Conservation (phyloP, 2,113 vertebrate genomes). For the Anoura caudifer region DNA sequence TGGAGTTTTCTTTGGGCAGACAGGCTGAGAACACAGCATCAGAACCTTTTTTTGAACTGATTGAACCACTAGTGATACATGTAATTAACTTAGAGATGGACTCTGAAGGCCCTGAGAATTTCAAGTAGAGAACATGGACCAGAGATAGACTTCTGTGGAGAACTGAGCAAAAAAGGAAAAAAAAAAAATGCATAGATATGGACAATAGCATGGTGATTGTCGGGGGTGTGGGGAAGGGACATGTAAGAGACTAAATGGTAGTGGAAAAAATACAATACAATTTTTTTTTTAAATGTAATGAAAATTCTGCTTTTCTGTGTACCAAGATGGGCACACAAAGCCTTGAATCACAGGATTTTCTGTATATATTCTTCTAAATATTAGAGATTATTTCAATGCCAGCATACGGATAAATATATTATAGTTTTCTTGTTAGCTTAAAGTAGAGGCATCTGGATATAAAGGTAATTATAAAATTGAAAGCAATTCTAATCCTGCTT, state of each 20-base stretch:
- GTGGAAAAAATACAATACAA: no score
- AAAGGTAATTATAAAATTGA: not conserved
- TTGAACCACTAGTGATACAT: conserved; percentile 46
- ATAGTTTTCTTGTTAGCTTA: not conserved
- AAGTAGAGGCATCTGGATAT: not conserved
- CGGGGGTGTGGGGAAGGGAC: no score
- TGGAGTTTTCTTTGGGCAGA: conserved; percentile 44
- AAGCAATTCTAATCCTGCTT: not conserved
- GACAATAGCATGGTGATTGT: no score
- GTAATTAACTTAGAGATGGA: conserved; percentile 64
- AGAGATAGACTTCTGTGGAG: not conserved
- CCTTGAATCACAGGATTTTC: not conserved
- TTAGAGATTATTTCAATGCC: not conserved
- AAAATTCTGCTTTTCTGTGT: not conserved
- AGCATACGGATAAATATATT: not conserved
- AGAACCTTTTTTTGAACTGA: conserved; percentile 62
- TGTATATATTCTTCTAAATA: not conserved
- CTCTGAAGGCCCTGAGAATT: conserved; percentile 42
- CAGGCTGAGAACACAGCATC: conserved; percentile 53
- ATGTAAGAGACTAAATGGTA: no score
- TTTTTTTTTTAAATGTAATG: not conserved
- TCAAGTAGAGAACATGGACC: not conserved
- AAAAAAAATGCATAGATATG: no score
- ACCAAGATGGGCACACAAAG: not conserved
- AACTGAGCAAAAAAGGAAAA: no score